A percentile compares a stretch with the other conserved stretches of the same genome.
These are phyloP conservation scores for Phortica variegata DNA, from an alignment of 1,140 invertebrate genomes.

Conservation along the genomic window DNA sequence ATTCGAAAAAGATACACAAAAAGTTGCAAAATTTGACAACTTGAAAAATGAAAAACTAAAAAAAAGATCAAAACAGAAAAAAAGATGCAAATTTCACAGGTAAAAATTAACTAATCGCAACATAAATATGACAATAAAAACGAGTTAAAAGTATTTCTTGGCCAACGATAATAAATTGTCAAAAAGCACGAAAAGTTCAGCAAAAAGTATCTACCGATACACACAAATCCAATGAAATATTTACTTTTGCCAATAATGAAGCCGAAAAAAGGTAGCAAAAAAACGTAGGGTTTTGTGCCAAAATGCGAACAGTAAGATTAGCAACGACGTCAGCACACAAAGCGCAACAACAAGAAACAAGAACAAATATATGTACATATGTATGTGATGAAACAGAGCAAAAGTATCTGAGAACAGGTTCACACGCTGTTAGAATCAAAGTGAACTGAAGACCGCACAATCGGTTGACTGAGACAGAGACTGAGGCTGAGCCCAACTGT, in stretches of 20 bases:
- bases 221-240: no score
- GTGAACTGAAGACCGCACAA: slow-evolving; percentile 14
- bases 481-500: background rate
- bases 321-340: background rate
- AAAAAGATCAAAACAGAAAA: no score
- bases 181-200: slow-evolving; percentile 48
- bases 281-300: no score
- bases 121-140: slow-evolving; percentile 48
- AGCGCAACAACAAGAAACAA: background rate
- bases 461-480: background rate
- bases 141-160: no score
- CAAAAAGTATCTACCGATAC: slow-evolving; percentile 31
- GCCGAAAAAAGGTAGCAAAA: no score
- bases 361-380: no score
- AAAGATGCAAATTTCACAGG: no score
- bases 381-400: background rate
- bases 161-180: slow-evolving; percentile 54
- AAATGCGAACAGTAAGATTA: no score
- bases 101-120: slow-evolving; percentile 28
- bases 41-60: no score
- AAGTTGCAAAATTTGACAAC: no score
- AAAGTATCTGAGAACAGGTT: slow-evolving; percentile 32
- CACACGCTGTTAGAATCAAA: slow-evolving; percentile 39
- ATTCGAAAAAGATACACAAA: no score
- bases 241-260: no score